Conservation (phyloP, 2,888 invertebrate genomes). For the Thecophora atra region DNA sequence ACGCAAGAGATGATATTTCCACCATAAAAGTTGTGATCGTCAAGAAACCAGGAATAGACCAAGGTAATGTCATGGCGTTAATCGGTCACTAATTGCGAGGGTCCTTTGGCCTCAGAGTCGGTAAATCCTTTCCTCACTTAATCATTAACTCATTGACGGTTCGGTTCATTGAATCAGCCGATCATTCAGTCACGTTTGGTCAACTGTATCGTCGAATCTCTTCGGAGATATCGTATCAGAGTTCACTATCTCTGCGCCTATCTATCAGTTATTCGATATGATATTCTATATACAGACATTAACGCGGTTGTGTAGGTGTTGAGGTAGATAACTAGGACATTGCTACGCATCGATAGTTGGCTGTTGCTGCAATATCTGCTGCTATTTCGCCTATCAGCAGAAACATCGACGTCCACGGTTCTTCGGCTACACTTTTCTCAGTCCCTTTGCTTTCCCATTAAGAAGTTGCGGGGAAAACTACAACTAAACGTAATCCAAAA, state of each 20-base stretch:
- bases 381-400: conserved; percentile 48
- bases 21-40: too few species aligned
- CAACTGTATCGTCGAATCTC: conserved; percentile 57
- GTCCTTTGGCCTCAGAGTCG: too few species aligned
- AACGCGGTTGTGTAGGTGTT: conserved; percentile 30
- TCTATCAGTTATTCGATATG: conserved; percentile 65
- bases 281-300: conserved; percentile 32
- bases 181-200: not conserved
- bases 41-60: too few species aligned
- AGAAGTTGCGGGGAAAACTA: conserved; percentile 43
- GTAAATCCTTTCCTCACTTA: too few species aligned
- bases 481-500: conserved; percentile 48
- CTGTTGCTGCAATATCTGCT: conserved; percentile 50
- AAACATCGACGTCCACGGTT: conserved; percentile 52
- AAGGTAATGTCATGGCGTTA: too few species aligned
- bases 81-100: too few species aligned
- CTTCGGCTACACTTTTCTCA: conserved; percentile 22
- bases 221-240: conserved; percentile 67
- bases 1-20: too few species aligned
- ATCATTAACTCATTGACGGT: too few species aligned
- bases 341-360: not conserved
- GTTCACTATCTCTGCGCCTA: conserved; percentile 64
- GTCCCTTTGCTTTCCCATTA: not conserved
- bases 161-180: not conserved
- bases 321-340: not conserved